Percentiles rank a stretch among this genome's conserved stretches.
phyloP scores from a whole-genome alignment of 1,140 invertebrate genomes.

The Drosophila subobscura region DNA sequence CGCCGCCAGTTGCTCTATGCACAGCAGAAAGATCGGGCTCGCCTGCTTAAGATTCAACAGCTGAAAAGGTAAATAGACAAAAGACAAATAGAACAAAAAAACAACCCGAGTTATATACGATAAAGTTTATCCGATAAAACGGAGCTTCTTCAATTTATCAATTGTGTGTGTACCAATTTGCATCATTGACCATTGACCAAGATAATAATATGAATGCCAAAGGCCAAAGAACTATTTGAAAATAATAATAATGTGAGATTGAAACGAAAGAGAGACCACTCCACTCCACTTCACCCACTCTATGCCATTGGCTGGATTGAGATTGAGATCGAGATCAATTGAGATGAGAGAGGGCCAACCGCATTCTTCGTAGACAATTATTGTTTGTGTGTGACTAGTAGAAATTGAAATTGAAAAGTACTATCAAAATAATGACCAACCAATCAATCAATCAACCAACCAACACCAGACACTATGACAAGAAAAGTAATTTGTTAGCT shows the following conservation, averaged over 20 bases:
- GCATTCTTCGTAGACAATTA: conserved; percentile 3
- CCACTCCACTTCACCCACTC: too few relatives aligned
- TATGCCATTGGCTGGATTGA: too few relatives aligned
- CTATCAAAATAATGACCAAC: conserved; percentile 9
- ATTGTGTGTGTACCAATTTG: too few relatives aligned
- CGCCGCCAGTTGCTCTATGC: conserved; percentile 78
- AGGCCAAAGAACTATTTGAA: too few relatives aligned
- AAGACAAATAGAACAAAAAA: conserved; percentile 9
- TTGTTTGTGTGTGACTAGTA: conserved; percentile 43
- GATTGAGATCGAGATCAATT: conserved; percentile 3
- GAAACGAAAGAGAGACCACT: too few relatives aligned
- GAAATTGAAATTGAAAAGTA: conserved; percentile 13
- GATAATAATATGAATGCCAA: too few relatives aligned
- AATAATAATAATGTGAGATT: too few relatives aligned
- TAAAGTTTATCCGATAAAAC: neutral
- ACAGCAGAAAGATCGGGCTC: conserved; percentile 79
- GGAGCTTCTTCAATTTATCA: too few relatives aligned
- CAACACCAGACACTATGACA: conserved; percentile 25
- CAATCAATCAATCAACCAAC: too few relatives aligned
- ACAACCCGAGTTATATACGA: conserved; percentile 8
- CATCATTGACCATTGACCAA: too few relatives aligned
- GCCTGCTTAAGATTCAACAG: conserved; percentile 79
- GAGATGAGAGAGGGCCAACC: neutral
- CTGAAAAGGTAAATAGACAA: conserved; percentile 81
- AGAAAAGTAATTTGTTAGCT: conserved; percentile 30